A percentile compares a stretch with the other conserved stretches of the same genome.
These are phyloP conservation scores for Mormyrus proboscirostris DNA, from an alignment of 2,797 vertebrate genomes.

Conservation along the genomic window DNA sequence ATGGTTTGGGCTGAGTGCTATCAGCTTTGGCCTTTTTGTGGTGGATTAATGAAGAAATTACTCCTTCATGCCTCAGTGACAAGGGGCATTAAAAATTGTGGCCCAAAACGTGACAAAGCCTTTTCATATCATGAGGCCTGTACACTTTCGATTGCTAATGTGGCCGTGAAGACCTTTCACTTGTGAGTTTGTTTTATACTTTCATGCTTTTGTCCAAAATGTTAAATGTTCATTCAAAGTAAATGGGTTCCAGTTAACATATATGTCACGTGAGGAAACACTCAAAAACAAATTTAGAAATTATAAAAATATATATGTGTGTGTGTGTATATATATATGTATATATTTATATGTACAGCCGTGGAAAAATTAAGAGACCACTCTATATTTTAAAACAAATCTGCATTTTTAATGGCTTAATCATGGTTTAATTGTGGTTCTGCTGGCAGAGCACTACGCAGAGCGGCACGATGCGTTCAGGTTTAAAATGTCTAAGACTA, in stretches of 20 bases:
- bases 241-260: background rate
- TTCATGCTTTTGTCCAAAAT: background rate
- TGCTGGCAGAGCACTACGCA: no score
- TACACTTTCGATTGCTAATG: background rate
- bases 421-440: background rate
- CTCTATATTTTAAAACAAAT: no score
- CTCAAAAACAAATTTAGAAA: background rate
- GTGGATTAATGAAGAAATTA: constrained; percentile 19
- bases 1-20: background rate
- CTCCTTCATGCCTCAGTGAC: constrained; percentile 1
- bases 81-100: background rate
- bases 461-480: background rate
- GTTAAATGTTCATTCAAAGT: background rate
- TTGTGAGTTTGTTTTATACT: background rate
- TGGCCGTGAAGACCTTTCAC: background rate
- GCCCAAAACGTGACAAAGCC: background rate
- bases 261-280: background rate
- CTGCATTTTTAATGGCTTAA: background rate
- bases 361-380: background rate
- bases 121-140: background rate
- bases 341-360: background rate
- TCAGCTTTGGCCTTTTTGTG: constrained; percentile 3
- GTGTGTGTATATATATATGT: no score
- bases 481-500: background rate
- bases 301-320: background rate